Conservation (phyloP, 1,140 invertebrate species). For the Parapsyche elsis region DNA sequence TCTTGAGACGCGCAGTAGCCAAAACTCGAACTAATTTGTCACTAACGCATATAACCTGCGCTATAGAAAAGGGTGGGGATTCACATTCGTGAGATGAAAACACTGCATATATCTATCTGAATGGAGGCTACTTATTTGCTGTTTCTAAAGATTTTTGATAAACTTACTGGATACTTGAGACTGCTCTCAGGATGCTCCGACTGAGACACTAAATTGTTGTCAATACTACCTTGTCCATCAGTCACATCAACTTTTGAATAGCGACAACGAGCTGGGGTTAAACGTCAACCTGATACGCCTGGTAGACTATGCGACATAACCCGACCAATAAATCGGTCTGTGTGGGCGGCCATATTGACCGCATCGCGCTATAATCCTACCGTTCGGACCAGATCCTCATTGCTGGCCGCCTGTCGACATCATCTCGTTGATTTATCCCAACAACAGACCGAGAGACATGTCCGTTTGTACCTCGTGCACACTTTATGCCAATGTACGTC, state of each 20-base stretch:
- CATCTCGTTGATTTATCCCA: conserved; percentile 12
- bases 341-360: conserved; percentile 46
- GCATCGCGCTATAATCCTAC: conserved; percentile 26
- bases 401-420: not conserved
- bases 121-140: no score
- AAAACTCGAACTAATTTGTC: no score
- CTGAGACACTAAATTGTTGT: no score
- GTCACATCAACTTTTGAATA: not conserved
- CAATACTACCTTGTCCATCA: not conserved
- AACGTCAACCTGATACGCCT: conserved; percentile 42
- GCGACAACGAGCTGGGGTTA: conserved; percentile 43
- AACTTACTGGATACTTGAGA: no score
- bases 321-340: conserved; percentile 47
- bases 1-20: no score
- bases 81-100: no score
- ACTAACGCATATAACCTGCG: no score
- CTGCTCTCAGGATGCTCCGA: no score
- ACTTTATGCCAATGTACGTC: no score
- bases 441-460: not conserved
- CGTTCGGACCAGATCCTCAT: conserved; percentile 4
- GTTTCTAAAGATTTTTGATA: no score
- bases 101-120: no score
- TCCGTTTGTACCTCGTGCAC: not conserved
- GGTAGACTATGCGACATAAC: conserved; percentile 49
- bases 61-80: no score